Conservation (phyloP, 2,797 vertebrate genomes). For the Salarias fasciatus region DNA sequence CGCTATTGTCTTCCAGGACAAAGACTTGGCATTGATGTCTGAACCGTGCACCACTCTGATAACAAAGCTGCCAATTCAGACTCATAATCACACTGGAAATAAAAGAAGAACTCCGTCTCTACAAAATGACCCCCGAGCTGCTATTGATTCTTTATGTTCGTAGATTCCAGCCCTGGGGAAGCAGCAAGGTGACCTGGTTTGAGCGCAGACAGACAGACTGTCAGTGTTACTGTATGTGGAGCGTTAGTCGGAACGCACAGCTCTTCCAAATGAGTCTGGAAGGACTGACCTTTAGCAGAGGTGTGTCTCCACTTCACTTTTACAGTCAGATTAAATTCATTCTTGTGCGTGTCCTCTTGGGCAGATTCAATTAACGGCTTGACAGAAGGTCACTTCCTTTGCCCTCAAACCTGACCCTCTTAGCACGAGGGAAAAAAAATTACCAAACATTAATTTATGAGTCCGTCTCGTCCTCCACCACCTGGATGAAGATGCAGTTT, state of each 20-base stretch:
- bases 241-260: constrained; percentile 4
- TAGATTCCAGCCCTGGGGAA: constrained; percentile 15
- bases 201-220: constrained; percentile 4
- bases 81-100: constrained; percentile 46
- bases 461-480: constrained; percentile 2
- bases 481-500: constrained; percentile 1
- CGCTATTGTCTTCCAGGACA: constrained; percentile 62
- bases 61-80: constrained; percentile 60
- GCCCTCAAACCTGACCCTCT: constrained; percentile 25
- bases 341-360: not conserved
- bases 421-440: constrained; percentile 5
- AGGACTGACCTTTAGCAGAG: constrained; percentile 29
- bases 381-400: constrained; percentile 27
- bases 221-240: constrained; percentile 29
- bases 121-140: constrained; percentile 24
- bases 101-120: constrained; percentile 33
- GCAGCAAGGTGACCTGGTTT: constrained; percentile 17
- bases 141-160: constrained; percentile 41
- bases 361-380: constrained; percentile 12
- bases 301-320: constrained; percentile 8
- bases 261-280: constrained; percentile 1
- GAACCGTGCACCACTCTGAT: constrained; percentile 47
- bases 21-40: constrained; percentile 55
- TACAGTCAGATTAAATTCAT: not conserved
- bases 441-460: not conserved